Evolutionary conservation across 2,113 vertebrate genomes (phyloP), one percentile per base, ranked within the genome.

Genomic region (Anolis sagrei): DNA sequence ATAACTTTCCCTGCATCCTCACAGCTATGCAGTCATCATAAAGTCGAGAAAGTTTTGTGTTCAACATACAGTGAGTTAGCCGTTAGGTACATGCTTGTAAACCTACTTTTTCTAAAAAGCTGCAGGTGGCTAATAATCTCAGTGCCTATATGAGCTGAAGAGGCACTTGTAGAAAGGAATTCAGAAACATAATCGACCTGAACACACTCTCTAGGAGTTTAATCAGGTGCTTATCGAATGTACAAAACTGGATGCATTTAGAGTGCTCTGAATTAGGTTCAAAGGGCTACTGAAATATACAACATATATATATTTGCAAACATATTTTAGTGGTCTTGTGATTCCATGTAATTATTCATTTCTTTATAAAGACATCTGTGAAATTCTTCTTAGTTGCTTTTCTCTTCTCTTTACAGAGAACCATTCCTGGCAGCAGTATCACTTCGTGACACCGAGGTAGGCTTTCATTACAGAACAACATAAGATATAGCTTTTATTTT

Each of bases 271-370:
- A 81, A 81, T 21, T 19, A 58, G 4, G 48, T 72, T 54, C 49
- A 70, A 25, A 18, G 23, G 23, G 51, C 5, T 10, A 82, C 34
- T 82, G 80, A 36, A 21, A 74, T 83, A 58, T 32, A 29, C 54
- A 83, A 72, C 39, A 5, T 74, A 23, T 13, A 29, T 75, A 29
- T 75, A 61, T 61, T n/a, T n/a, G 54, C 39, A 62, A 62, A 75
- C 54, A 48, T 75, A 14, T 36, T 54, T 81, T 64, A 75, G 0
- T 70, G n/a, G 44, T 81, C 8, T 88, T 83, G 76, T 49, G 13
- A 14, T 81, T 88, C 83, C 61, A 81, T 14, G 25, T 44, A 68
- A n/a, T 19, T 84, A 54, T 58, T 14, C 88, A 79, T 79, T 82
- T 81, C 23, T 25, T 9, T 25, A 10, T 70, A 1, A 44, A 9